Conservation (phyloP, 2,113 vertebrate genomes). For the Jaculus jaculus region DNA sequence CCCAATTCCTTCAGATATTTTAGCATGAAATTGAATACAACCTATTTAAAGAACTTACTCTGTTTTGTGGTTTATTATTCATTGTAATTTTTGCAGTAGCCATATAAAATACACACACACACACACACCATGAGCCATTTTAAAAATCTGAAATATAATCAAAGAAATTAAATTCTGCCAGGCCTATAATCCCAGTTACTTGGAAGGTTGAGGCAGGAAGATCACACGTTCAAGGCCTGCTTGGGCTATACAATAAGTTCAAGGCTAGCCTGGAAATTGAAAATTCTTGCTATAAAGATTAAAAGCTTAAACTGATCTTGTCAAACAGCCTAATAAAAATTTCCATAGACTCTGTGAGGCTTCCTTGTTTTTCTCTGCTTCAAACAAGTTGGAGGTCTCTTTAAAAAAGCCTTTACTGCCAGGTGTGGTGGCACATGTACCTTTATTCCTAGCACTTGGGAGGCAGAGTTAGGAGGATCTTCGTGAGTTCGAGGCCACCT, state of each 20-base stretch:
- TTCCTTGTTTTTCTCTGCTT: neutral
- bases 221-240: neutral
- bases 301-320: constrained; percentile 5
- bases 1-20: neutral
- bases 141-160: neutral
- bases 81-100: neutral
- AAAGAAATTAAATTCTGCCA: constrained; percentile 2
- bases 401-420: neutral
- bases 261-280: neutral
- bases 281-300: constrained; percentile 2
- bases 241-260: neutral
- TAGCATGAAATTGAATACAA: constrained; percentile 1
- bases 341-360: neutral
- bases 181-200: neutral
- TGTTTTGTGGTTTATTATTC: neutral
- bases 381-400: neutral
- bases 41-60: neutral
- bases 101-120: neutral
- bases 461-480: too few species aligned
- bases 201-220: neutral
- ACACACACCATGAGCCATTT: neutral
- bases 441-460: too few species aligned
- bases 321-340: neutral
- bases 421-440: too few species aligned
- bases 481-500: too few species aligned